Evolutionary conservation across 2,888 invertebrate species (phyloP), one percentile per base, ranked within the genome.

Genomic region (Rhopalosiphum nymphaeae): DNA sequence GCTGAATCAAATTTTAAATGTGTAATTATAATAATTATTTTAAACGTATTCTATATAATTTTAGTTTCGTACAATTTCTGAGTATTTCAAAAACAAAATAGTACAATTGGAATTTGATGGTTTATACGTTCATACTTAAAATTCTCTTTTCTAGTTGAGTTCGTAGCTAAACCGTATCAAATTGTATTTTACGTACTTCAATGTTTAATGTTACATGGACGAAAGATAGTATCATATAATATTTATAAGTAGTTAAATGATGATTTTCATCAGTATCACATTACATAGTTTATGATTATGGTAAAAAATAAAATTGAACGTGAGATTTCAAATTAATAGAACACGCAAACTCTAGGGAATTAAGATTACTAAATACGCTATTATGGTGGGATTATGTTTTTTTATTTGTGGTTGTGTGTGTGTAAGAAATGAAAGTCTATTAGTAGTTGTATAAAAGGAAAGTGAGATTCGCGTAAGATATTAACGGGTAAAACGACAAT

Each of bases 351-450:
- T 61, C 89, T 57, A 44, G 61, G 16, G 61, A 21, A 61, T 61
- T 44, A 1, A n/a, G 61, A 89, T 61, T 36, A 61, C 29, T 36
- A 78, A 78, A 53, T 88, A 88, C 53, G 44, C 57, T 21, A 61
- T 78, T 78, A 36, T 44, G 29, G 44, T 44, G 7, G 13, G 44
- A 44, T 89, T 89, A 29, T 89, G 29, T 42, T 57, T 26, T 56
- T 36, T 56, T 89, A 53, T 5, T 67, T 61, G 53, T 53, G 21
- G 53, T 29, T 29, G 26, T 26, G 26, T 57, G 56, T 61, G 29
- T 61, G 67, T 42, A 44, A 91, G 42, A 91, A 85, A 91, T n/a
- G 29, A 42, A 85, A 85, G 56, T 85, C 91, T 85, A 85, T 91
- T 91, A 85, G 44, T 36, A n/a, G 42, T 44, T 42, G 44, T 56